Percentiles rank a stretch among this genome's conserved stretches.
These are phyloP conservation scores for Drosophila neonasuta DNA, from an alignment of 2,888 invertebrate species.

Conservation along the genomic window DNA sequence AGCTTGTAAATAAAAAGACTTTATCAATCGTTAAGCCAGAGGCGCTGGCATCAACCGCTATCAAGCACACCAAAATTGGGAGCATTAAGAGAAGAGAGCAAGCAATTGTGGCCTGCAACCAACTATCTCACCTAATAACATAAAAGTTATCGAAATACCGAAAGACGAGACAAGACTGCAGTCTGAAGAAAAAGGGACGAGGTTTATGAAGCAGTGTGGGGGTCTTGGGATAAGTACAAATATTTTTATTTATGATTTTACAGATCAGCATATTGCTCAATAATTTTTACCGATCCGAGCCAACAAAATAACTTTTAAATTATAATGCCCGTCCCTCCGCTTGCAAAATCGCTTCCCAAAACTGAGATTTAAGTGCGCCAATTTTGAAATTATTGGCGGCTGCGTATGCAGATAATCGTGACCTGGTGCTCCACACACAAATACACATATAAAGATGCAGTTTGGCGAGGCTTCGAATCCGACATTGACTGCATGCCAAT, in stretches of 20 bases:
- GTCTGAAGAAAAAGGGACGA: background rate
- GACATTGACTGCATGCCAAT: conserved; percentile 32
- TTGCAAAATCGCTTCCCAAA: conserved; percentile 12
- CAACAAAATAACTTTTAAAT: conserved; percentile 77
- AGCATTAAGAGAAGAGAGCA: background rate
- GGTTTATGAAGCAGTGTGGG: conserved; percentile 3
- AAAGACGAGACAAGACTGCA: conserved; percentile 21
- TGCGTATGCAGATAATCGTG: conserved; percentile 80
- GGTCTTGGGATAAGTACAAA: conserved; percentile 59
- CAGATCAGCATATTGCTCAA: conserved; percentile 82
- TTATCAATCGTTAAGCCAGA: conserved; percentile 71
- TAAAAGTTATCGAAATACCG: conserved; percentile 70
- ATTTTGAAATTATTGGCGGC: conserved; percentile 79
- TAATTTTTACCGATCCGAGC: conserved; percentile 69
- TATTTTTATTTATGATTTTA: conserved; percentile 82
- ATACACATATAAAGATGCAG: conserved; percentile 38
- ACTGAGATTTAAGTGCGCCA: conserved; percentile 75
- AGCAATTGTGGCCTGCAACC: conserved; percentile 64
- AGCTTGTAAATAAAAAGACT: conserved; percentile 78
- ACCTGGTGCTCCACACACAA: conserved; percentile 69
- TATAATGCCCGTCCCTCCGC: conserved; percentile 32
- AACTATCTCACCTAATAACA: conserved; percentile 80
- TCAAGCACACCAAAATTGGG: conserved; percentile 1
- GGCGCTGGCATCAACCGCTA: conserved; percentile 46
- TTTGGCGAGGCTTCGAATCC: conserved; percentile 10